Evolutionary conservation across 2,888 invertebrate species (phyloP).

Genomic region (Tachina lurida): DNA sequence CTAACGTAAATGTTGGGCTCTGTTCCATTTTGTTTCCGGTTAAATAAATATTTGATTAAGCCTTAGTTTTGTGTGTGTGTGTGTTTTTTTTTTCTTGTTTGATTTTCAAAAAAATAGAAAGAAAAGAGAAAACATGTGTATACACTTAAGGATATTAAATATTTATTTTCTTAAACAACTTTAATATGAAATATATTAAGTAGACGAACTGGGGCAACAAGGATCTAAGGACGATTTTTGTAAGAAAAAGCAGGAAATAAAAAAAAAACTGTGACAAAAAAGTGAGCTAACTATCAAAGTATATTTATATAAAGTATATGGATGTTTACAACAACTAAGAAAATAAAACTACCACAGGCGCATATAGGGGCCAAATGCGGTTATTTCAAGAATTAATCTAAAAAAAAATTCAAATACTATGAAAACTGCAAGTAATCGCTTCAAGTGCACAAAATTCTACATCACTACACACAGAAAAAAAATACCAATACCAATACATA

Average conservation of each 20-base stretch:
- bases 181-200: constrained; percentile 26
- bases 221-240: constrained; percentile 5
- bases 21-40: constrained; percentile 60
- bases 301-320: too few relatives aligned
- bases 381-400: too few relatives aligned
- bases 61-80: background rate
- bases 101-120: background rate
- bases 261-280: background rate
- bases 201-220: constrained; percentile 2
- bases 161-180: constrained; percentile 53
- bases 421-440: too few relatives aligned
- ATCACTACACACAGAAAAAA: too few relatives aligned
- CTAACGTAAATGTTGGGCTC: constrained; percentile 4
- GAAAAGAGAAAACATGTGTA: constrained; percentile 22
- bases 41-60: constrained; percentile 67
- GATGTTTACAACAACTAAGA: too few relatives aligned
- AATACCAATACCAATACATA: too few relatives aligned
- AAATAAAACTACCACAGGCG: too few relatives aligned
- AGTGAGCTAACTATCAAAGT: too few relatives aligned
- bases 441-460: too few relatives aligned
- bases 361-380: too few relatives aligned
- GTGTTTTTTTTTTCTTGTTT: background rate
- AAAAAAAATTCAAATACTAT: too few relatives aligned
- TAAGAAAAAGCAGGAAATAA: background rate
- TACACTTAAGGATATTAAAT: constrained; percentile 30